Evolutionary conservation across 2,113 vertebrate species (phyloP).

Genomic region (Rhea americana): DNA sequence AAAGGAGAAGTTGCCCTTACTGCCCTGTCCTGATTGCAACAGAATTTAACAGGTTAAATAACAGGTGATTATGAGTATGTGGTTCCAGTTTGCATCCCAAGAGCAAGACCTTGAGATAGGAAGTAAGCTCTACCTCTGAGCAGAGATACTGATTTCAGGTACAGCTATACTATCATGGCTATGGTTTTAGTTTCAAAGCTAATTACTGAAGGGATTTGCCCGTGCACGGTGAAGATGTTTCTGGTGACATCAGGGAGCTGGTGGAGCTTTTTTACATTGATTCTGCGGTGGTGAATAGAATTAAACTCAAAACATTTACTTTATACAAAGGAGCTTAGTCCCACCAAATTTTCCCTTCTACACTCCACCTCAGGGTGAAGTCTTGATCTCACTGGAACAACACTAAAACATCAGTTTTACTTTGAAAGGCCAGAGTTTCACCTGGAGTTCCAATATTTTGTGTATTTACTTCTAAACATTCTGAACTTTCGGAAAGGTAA

Average conservation of each 20-base stretch:
- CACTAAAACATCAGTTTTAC: neutral
- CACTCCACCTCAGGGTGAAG: neutral
- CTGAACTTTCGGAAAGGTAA: neutral
- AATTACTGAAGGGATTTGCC: neutral
- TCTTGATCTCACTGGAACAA: neutral
- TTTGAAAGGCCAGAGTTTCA: neutral
- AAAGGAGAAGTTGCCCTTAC: neutral
- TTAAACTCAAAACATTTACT: neutral
- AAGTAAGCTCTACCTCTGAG: neutral
- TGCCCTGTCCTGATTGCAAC: neutral
- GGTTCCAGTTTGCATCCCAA: accelerated
- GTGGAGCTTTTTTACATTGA: neutral
- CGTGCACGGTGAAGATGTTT: neutral
- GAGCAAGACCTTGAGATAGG: neutral
- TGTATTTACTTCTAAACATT: neutral
- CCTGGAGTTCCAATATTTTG: neutral
- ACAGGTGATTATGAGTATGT: neutral
- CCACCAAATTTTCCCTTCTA: neutral
- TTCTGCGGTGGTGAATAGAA: neutral
- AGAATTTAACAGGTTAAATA: neutral
- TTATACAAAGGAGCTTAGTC: neutral
- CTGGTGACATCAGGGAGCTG: accelerated
- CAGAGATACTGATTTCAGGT: neutral
- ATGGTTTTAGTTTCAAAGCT: neutral
- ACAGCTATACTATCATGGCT: neutral